A percentile compares a stretch with the other conserved stretches of the same genome.
Evolutionary conservation across 2,888 invertebrate genomes (phyloP).

Genomic region (Patella depressa): DNA sequence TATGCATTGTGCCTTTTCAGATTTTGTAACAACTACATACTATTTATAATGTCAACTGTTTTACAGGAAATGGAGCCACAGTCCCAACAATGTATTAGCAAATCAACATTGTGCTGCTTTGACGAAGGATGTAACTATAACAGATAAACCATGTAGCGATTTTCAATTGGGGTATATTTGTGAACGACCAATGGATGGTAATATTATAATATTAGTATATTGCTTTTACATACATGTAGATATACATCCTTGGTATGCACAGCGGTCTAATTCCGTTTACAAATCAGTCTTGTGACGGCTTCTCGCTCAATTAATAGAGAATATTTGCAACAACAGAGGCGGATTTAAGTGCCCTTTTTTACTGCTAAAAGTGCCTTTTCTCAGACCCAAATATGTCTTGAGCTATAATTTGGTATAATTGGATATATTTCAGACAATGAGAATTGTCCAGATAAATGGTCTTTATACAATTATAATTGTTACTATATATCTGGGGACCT

Average conservation of each 20-base stretch:
- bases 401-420: not conserved
- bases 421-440: not conserved
- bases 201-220: not conserved
- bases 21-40: no score
- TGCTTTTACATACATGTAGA: no score
- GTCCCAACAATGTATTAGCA: not conserved
- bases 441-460: not conserved
- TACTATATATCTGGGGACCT: not conserved
- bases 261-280: no score
- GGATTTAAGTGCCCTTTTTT: no score
- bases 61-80: not conserved
- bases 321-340: no score
- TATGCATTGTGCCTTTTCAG: no score
- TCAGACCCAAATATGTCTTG: no score
- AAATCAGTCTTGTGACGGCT: no score
- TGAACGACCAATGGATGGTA: not conserved
- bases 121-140: not conserved
- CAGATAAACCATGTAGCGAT: not conserved
- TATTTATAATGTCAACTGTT: no score
- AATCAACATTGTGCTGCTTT: slow-evolving; percentile 2
- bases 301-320: no score
- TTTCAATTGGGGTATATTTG: not conserved
- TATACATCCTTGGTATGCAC: no score
- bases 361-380: no score
- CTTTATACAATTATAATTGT: slow-evolving; percentile 1